Percentiles rank a stretch among this genome's conserved stretches.
phyloP scores from a whole-genome alignment of 2,888 invertebrate genomes.

The Lochmaea capreae region DNA sequence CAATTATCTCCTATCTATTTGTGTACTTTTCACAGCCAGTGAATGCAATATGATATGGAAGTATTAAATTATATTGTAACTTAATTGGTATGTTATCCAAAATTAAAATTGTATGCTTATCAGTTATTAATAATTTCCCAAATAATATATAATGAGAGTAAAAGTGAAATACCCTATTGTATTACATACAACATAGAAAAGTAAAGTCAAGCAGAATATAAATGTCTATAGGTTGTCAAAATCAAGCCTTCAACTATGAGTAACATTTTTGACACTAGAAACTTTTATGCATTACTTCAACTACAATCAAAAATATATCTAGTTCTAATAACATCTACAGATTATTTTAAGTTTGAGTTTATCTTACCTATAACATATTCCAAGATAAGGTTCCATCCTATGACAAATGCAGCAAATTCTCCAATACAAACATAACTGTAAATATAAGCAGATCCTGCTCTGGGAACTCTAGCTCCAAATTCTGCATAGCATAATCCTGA shows the following conservation, averaged over 20 bases:
- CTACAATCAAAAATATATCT: no score
- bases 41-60: constrained; percentile 5
- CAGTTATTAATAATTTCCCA: neutral
- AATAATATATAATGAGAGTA: no score
- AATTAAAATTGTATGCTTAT: neutral
- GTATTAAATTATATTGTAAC: neutral
- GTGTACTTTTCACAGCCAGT: neutral
- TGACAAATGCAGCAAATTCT: constrained; percentile 90
- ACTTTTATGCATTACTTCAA: no score
- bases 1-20: neutral
- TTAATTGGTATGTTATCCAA: neutral
- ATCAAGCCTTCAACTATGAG: no score
- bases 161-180: no score
- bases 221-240: no score
- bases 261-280: no score
- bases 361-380: constrained; percentile 84
- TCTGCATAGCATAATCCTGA: constrained; percentile 90
- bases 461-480: constrained; percentile 88
- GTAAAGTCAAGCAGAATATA: no score
- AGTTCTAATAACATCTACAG: no score
- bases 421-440: constrained; percentile 95
- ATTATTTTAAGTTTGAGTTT: no score
- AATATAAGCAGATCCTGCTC: constrained; percentile 91
- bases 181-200: no score
- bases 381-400: constrained; percentile 93